A percentile compares a stretch with the other conserved stretches of the same genome.
These are phyloP conservation scores for Conchocele bisecta DNA, from an alignment of 2,888 invertebrate species.

Conservation along the genomic window DNA sequence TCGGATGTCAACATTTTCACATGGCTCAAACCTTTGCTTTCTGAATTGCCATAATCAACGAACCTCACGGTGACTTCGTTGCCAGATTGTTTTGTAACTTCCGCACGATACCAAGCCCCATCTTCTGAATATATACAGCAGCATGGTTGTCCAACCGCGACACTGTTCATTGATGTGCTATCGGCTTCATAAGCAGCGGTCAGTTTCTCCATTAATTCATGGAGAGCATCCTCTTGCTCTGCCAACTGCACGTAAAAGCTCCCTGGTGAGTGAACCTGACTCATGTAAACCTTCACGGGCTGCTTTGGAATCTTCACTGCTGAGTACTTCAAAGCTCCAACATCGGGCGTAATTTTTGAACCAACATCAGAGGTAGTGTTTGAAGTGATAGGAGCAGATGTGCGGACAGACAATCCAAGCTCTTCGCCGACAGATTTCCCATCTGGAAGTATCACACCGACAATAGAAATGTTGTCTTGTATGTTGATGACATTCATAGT, in stretches of 20 bases:
- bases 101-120: constrained; percentile 72
- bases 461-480: constrained; percentile 33
- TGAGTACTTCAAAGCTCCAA: not conserved
- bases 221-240: constrained; percentile 53
- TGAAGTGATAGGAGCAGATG: too few species aligned
- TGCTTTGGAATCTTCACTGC: constrained; percentile 16
- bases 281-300: constrained; percentile 55
- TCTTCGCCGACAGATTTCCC: constrained; percentile 35
- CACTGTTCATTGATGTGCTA: not conserved
- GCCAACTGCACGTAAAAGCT: constrained; percentile 67
- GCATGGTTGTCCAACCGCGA: constrained; percentile 57
- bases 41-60: constrained; percentile 80
- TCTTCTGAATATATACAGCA: constrained; percentile 73
- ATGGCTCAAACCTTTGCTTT: constrained; percentile 58
- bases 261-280: constrained; percentile 69
- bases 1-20: constrained; percentile 67
- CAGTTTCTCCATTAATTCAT: constrained; percentile 53
- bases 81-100: constrained; percentile 50
- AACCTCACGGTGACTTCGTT: constrained; percentile 66
- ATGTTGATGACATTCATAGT: constrained; percentile 27
- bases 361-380: not conserved
- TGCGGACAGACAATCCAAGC: constrained; percentile 36
- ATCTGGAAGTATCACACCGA: constrained; percentile 30
- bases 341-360: not conserved
- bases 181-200: constrained; percentile 27